A percentile compares a stretch with the other conserved stretches of the same genome.
Evolutionary conservation across 2,113 vertebrate genomes (phyloP).

Genomic region (Tychaedon coryphoeus): DNA sequence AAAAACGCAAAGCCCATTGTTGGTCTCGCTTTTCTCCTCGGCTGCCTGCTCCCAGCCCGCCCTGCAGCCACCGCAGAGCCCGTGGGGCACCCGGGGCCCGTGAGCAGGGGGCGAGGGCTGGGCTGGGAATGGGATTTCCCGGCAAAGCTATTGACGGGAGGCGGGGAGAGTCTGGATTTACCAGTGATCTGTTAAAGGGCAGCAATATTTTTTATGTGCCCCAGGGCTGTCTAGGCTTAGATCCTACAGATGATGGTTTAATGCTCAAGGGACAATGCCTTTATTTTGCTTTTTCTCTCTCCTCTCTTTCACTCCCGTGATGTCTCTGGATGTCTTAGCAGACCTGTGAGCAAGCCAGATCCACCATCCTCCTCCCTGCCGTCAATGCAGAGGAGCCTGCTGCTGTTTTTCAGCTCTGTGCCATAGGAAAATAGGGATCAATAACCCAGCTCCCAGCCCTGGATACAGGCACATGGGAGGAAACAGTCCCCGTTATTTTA

Average conservation of each 20-base stretch:
- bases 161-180: not conserved
- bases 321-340: not conserved
- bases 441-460: not conserved
- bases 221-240: not conserved
- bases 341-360: not conserved
- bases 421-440: not conserved
- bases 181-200: not conserved
- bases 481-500: not conserved
- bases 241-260: not conserved
- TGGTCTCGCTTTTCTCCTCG: not conserved
- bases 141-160: not conserved
- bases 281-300: not conserved
- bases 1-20: not conserved
- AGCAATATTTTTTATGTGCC: not conserved
- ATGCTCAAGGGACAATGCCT: not conserved
- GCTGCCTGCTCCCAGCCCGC: not conserved
- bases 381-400: not conserved
- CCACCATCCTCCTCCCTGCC: fast-evolving
- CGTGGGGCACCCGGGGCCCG: fast-evolving
- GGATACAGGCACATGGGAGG: not conserved
- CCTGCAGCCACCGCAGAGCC: not conserved
- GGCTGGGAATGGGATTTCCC: not conserved
- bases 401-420: not conserved
- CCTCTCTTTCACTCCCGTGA: not conserved
- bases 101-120: not conserved